phyloP scores from a whole-genome alignment of 2,888 invertebrate genomes.

The Pachymerium ferrugineum region DNA sequence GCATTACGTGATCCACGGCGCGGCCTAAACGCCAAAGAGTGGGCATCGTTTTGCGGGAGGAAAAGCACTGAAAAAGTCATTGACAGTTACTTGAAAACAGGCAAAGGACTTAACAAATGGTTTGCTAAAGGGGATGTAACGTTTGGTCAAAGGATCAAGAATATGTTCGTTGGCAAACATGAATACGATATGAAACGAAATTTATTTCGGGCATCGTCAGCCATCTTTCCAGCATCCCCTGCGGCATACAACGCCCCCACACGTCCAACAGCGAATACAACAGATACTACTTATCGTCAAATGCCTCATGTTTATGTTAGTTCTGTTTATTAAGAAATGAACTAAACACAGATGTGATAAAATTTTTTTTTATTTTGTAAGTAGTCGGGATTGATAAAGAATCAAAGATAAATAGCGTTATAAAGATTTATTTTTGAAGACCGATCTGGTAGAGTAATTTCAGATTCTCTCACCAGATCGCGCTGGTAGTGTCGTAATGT shows the following conservation, averaged over 20 bases:
- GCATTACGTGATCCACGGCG: slow-evolving; percentile 62
- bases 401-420: too few species aligned
- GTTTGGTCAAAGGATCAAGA: background rate
- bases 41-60: slow-evolving; percentile 68
- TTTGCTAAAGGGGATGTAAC: background rate
- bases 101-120: background rate
- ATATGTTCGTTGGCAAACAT: background rate
- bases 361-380: too few species aligned
- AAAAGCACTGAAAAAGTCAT: slow-evolving; percentile 66
- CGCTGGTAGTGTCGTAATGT: background rate
- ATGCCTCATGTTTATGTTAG: background rate
- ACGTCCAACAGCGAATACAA: slow-evolving; percentile 40
- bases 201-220: background rate
- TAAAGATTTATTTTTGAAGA: background rate
- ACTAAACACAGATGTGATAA: too few species aligned
- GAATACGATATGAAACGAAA: background rate
- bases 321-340: too few species aligned
- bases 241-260: slow-evolving; percentile 42
- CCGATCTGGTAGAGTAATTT: background rate
- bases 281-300: background rate
- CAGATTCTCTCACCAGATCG: background rate
- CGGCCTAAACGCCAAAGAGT: slow-evolving; percentile 64
- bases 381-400: too few species aligned
- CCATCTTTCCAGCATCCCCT: slow-evolving; percentile 6
- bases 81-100: slow-evolving; percentile 53